Evolutionary conservation across 2,113 vertebrate genomes (phyloP).

Genomic region (chimpanzee (Pan troglodytes)): NHGRI_mPanTro3-v2.1_pri NC_072408.2:36023001-36023500

Average conservation of each 20-base stretch:
- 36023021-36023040: background rate
- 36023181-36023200: background rate
- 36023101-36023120: background rate
- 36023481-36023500: background rate
- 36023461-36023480: background rate
- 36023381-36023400: background rate
- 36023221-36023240: background rate
- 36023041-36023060: background rate
- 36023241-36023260: background rate
- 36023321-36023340: slow-evolving; percentile 9
- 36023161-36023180: background rate
- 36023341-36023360: slow-evolving; percentile 28
- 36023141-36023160: background rate
- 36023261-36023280: background rate
- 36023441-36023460: background rate
- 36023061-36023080: background rate
- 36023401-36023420: background rate
- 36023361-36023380: background rate
- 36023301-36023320: background rate
- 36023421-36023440: background rate
- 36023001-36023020: background rate
- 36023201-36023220: background rate
- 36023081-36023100: background rate
- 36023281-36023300: slow-evolving; percentile 1
- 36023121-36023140: background rate